Base-by-base conservation (phyloP, 2,797 vertebrate species). In the Masticophis lateralis region DNA sequence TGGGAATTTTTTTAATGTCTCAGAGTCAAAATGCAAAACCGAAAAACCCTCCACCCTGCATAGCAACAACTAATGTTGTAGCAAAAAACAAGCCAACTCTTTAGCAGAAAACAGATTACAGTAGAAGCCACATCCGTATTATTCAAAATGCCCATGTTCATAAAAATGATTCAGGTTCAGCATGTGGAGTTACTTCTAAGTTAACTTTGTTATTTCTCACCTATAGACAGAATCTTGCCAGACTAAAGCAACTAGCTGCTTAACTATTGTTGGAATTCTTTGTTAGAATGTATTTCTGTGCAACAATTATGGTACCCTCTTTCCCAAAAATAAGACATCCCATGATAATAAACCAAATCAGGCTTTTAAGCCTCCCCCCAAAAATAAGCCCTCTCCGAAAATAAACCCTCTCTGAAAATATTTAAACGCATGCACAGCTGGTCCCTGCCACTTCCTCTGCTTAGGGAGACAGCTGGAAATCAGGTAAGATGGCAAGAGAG, bases 1-100 rank as follows among this genome's bases (percentile, higher is more conserved):
- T 69, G 60, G 32, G 14, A 7, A 3, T 90, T 87, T 93, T 66
- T 93, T 74, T 90, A 87, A 90, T 93, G 74, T 86, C 57, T 61
- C 27, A 63, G n/a, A 86, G 59, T 66, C 16, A 57, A 93, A 90
- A 69, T 4, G 32, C 27, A 18, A 55, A 90, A 43, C 7, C 1
- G 1, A 91, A 74, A 69, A 66, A 69, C n/a, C 66, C 5, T n/a
- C 27, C n/a, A 66, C n/a, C 22, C 51, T 56, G 66, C 27, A 59
- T 51, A 91, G 51, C 27, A 91, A 86, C 18, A 51, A n/a, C 61
- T 18, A 74, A 63, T 4, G 20, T n/a, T 83, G 27, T 43, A 83
- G 66, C n/a, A 86, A 43, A n/a, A 32, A 87, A 87, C 88, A 55
- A 89, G 83, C 59, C 43, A 47, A 57, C 57, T 20, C 25, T 87